Base-by-base conservation (phyloP, 2,888 invertebrate genomes). In the Rhynchonema sp. region DNA sequence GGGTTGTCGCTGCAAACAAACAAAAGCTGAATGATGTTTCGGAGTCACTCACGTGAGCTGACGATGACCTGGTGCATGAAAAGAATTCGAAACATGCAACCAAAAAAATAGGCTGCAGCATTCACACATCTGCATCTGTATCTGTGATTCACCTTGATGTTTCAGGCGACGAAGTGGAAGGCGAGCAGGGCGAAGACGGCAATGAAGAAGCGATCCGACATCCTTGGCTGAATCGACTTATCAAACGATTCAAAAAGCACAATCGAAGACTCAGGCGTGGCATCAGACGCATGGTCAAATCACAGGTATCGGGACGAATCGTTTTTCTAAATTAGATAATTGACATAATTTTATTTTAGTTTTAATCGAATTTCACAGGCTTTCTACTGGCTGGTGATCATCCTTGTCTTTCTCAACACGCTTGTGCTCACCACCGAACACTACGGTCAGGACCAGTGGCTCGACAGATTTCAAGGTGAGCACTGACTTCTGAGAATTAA, bases 381-480 rank as follows among this genome's bases (percentile, higher is more conserved):
- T 17, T 94, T 94, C 77, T 96, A 96, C 78, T 96, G 94, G 94
- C 80, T 91, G 63, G 92, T 96, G 75, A 96, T 96, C 72, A 81
- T 94, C 59, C 80, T 96, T 66, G 96, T 96, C 65, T 94, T 94
- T 76, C 79, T 96, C 63, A 96, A 96, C 77, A 96, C 96, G 0
- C 86, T 56, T 20, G 90, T 94, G 63, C 79, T 96, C 66, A 92
- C 94, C 60, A 89, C 91, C 38, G 94, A 96, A 77, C 92, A 94
- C 77, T 87, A 94, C 73, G 77, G 79, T 73, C 94, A 96, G 76
- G 88, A 89, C 1, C 74, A 77, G 55, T 96, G 91, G 91, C 78
- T 96, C 68, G 90, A 94, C 73, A 79, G 84, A 62, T 94, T 96
- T 79, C 94, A 96, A 82, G 85, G 86, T 85, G 75, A 70, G 49